A percentile compares a stretch with the other conserved stretches of the same genome.
Conservation (phyloP, 2,797 vertebrate species). For the Triplophysa bombifrons region DNA sequence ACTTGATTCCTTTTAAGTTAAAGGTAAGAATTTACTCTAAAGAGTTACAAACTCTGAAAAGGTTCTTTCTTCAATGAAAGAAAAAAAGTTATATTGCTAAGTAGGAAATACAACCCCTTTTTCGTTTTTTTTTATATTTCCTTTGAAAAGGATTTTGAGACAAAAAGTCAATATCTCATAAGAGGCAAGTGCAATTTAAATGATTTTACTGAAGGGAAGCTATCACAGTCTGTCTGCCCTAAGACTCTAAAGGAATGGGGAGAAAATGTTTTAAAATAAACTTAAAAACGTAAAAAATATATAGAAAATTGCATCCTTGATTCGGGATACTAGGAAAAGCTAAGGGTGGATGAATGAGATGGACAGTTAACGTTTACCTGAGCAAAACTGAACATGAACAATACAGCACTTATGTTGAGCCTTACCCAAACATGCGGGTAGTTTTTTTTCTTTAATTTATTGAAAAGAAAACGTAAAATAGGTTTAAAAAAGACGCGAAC, state of each 20-base stretch:
- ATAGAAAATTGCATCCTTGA: slow-evolving; percentile 79
- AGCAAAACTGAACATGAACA: slow-evolving; percentile 71
- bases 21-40: slow-evolving; percentile 67
- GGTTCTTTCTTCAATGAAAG: slow-evolving; percentile 69
- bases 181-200: slow-evolving; percentile 99
- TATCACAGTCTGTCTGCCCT: slow-evolving; percentile 98
- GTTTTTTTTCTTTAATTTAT: slow-evolving; percentile 76
- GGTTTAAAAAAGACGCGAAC: slow-evolving; percentile 71
- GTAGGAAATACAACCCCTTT: slow-evolving; percentile 80
- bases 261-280: slow-evolving; percentile 75
- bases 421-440: slow-evolving; percentile 82
- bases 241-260: slow-evolving; percentile 99
- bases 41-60: slow-evolving; percentile 77
- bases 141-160: slow-evolving; percentile 80
- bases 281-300: slow-evolving; percentile 65
- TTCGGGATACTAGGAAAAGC: slow-evolving; percentile 77
- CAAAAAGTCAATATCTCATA: slow-evolving; percentile 77
- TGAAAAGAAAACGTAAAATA: slow-evolving; percentile 60
- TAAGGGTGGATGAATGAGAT: slow-evolving; percentile 81
- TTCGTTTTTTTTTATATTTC: slow-evolving; percentile 76
- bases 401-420: slow-evolving; percentile 95
- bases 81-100: slow-evolving; percentile 77
- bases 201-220: slow-evolving; percentile 93
- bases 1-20: slow-evolving; percentile 74
- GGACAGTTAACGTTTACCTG: slow-evolving; percentile 78